A percentile compares a stretch with the other conserved stretches of the same genome.
Evolutionary conservation across 2,888 invertebrate species (phyloP).

Genomic region (Cryptocephalus primarius): DNA sequence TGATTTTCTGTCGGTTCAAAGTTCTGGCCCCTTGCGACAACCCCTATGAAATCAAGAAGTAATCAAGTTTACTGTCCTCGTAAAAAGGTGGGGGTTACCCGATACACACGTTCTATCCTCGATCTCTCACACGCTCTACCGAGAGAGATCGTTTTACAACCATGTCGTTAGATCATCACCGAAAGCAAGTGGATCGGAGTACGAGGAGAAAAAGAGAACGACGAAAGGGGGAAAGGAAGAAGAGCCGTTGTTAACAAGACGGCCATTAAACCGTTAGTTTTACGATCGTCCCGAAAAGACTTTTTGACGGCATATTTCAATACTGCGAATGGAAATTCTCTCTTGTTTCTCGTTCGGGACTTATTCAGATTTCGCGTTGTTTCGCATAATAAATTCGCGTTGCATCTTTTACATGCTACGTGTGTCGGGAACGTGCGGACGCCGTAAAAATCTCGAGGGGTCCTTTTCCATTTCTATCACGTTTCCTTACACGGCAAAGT

Average conservation of each 20-base stretch:
- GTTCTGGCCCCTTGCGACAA: no score
- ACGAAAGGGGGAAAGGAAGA: no score
- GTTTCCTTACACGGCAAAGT: slow-evolving; percentile 7
- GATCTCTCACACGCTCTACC: no score
- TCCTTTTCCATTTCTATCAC: slow-evolving; percentile 9
- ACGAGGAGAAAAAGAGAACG: no score
- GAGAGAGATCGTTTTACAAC: slow-evolving; percentile 17
- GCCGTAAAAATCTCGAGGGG: slow-evolving; percentile 9
- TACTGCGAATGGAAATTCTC: no score
- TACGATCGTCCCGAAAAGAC: slow-evolving; percentile 12
- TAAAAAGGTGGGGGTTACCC: not conserved
- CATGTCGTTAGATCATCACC: slow-evolving; percentile 21
- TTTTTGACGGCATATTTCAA: slow-evolving; percentile 1
- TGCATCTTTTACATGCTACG: slow-evolving; percentile 11
- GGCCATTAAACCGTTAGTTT: slow-evolving; percentile 22
- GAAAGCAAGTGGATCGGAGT: slow-evolving; percentile 8
- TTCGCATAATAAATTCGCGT: slow-evolving; percentile 12
- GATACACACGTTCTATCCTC: no score
- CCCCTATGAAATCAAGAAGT: not conserved
- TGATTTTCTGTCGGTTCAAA: no score
- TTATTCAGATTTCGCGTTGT: slow-evolving; percentile 7
- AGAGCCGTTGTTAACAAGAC: slow-evolving; percentile 16
- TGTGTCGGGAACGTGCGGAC: slow-evolving; percentile 13
- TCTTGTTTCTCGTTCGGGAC: no score
- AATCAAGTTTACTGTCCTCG: not conserved